Base-by-base conservation (phyloP, 2,113 vertebrate species). In the Polyodon spathula region DNA sequence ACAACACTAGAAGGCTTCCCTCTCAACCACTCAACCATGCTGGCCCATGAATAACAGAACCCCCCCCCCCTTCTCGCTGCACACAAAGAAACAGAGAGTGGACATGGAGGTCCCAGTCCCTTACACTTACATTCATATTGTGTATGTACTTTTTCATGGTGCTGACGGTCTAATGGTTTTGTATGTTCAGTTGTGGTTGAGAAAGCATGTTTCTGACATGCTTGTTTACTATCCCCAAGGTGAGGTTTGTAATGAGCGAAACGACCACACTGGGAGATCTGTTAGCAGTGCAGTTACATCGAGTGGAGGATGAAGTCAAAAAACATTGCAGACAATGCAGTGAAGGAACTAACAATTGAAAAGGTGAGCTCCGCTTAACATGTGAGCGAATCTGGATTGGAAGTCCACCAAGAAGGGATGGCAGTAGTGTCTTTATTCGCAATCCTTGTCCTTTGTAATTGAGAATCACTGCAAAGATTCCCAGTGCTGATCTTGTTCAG, bases 291-390 rank as follows among this genome's bases (percentile, higher is more conserved):
- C 83, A 89, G 12, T 80, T 87, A 56, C 79, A 84, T 42, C 81
- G 76, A 40, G 76, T 89, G 8, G 80, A 89, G 73, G 85, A 88
- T n/a, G 86, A 90, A 75, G 79, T 89, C 44, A 84, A 86, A 86
- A 69, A 76, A 74, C 64, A 90, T 88, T 44, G 76, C 87, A 65
- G 81, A 86, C 76, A 83, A 90, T 77, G 80, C 79, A 27, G 80
- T 84, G 55, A 87, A 87, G 77, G 80, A 91, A 80, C 86, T 77
- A 80, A 71, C 77, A 59, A 84, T 86, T 55, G 79, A 86, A 73
- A 89, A 83, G 72, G 82, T 84, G 16, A 58, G 6, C 9, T 10
- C 6, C 15, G 3, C 48, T 50, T 2, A 6, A 50, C 2, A n/a
- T n/a, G 15, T 50, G 14, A 27, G 27, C 3, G 27, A 27, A 27